Base-by-base conservation (phyloP, 2,888 invertebrate species). In the Liposcelis brunnea region DNA sequence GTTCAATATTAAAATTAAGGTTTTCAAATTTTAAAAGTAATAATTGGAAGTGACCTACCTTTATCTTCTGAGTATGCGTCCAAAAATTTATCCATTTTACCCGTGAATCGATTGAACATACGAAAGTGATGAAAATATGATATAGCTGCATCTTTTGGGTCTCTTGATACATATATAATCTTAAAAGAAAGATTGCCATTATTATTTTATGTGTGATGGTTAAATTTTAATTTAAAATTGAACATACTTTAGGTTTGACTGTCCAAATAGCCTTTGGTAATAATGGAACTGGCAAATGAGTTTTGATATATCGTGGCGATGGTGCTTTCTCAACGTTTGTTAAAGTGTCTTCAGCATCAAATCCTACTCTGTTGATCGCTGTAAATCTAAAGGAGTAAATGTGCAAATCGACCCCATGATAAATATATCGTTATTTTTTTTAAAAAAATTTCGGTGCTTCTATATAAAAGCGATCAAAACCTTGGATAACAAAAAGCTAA, bases 261-360 rank as follows among this genome's bases (percentile, higher is more conserved):
- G 19, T 26, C 35, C 14, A 16, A 15, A 48, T 14, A 7, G 18
- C n/a, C 26, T 15, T 42, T 1, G 55, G 53, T 33, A 56, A 47
- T 12, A 53, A 47, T 32, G 51, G 49, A 26, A 47, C 49, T 8
- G 55, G 54, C 21, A 56, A 49, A 44, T 55, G 55, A 18, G 53
- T 50, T 47, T 56, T 56, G 7, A 56, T 47, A 11, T 52, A 50
- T n/a, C 56, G 45, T 7, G 51, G 54, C 4, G 43, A 26, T 11
- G 18, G 19, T 35, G 35, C 14, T 6, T 15, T 14, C 10, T 14
- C 21, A 11, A 6, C 34, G 2, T 11, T 11, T 4, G 11, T 12
- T 7, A 38, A 7, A 11, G 32, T 40, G 21, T 31, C 15, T 6
- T 35, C 35, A 4, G 5, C 15, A 4, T 7, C 16, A 15, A 4